phyloP scores from a whole-genome alignment of 2,888 invertebrate species.

The Ectropis crepuscularia region DNA sequence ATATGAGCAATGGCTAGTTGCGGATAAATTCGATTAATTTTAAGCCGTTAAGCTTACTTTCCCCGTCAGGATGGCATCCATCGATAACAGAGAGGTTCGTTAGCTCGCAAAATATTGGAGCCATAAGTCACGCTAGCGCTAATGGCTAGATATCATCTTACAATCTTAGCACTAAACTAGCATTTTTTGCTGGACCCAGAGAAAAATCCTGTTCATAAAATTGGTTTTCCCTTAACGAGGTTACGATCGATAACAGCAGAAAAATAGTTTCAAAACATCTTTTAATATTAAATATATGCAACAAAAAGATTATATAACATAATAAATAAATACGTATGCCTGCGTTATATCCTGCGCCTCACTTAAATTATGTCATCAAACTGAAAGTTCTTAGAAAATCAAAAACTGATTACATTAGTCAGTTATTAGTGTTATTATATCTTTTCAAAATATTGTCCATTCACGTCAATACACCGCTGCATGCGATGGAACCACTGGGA shows the following conservation, averaged over 20 bases:
- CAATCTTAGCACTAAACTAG: slow-evolving; percentile 42
- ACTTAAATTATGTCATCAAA: no score
- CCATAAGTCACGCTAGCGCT: slow-evolving; percentile 56
- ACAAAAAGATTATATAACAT: no score
- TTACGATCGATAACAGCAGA: slow-evolving; percentile 10
- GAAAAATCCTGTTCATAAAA: slow-evolving; percentile 26
- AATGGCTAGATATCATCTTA: slow-evolving; percentile 59
- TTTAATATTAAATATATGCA: background rate
- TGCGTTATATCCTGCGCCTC: no score
- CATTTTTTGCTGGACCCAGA: slow-evolving; percentile 33
- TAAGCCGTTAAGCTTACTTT: slow-evolving; percentile 9
- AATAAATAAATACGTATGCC: no score
- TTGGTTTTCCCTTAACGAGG: slow-evolving; percentile 28
- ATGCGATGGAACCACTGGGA: no score
- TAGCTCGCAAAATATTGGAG: slow-evolving; percentile 59
- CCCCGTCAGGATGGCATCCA: slow-evolving; percentile 21
- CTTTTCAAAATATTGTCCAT: no score
- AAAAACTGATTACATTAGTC: no score
- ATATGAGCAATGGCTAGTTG: background rate
- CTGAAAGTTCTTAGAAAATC: no score
- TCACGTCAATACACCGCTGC: no score
- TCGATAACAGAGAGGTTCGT: slow-evolving; percentile 47
- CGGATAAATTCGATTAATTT: background rate
- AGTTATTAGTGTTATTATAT: no score
- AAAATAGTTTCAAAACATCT: slow-evolving; percentile 13